phyloP scores from a whole-genome alignment of 2,113 vertebrate species.

The Poeciliopsis prolifica region DNA sequence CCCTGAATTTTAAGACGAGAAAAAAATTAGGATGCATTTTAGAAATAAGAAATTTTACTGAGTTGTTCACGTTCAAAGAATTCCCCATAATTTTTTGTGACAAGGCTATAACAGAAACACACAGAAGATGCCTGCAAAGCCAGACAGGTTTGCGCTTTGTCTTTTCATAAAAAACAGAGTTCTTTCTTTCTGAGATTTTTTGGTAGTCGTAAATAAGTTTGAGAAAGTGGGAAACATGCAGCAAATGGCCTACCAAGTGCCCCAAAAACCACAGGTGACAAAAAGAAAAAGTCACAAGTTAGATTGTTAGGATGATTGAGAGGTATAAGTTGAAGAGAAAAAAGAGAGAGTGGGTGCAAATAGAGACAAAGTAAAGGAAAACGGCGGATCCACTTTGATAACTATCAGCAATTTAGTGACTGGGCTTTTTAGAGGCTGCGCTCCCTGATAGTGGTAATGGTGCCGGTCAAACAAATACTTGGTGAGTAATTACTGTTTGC shows the following conservation, averaged over 20 bases:
- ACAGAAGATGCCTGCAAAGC: background rate
- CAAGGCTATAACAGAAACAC: constrained; percentile 29
- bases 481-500: constrained; percentile 31
- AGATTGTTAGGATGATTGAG: constrained; percentile 44
- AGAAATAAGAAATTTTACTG: background rate
- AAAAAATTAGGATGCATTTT: background rate
- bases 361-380: constrained; percentile 54
- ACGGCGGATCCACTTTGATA: constrained; percentile 49
- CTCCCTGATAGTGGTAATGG: constrained; percentile 40
- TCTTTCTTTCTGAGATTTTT: background rate
- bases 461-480: constrained; percentile 61
- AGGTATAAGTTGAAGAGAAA: constrained; percentile 36
- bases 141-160: background rate
- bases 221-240: too few relatives aligned
- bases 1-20: constrained; percentile 60
- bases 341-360: constrained; percentile 45
- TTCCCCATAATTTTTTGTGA: constrained; percentile 8
- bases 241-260: too few relatives aligned
- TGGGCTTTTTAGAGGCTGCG: constrained; percentile 49
- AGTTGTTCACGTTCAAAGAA: background rate
- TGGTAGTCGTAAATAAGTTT: too few relatives aligned
- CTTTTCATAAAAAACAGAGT: background rate
- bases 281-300: constrained; percentile 2
- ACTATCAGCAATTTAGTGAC: constrained; percentile 62
- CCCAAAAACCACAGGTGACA: constrained; percentile 8